These are phyloP conservation scores for Liopterus haemorrhoidalis DNA, from an alignment of 2,888 invertebrate genomes.

Conservation along the genomic window DNA sequence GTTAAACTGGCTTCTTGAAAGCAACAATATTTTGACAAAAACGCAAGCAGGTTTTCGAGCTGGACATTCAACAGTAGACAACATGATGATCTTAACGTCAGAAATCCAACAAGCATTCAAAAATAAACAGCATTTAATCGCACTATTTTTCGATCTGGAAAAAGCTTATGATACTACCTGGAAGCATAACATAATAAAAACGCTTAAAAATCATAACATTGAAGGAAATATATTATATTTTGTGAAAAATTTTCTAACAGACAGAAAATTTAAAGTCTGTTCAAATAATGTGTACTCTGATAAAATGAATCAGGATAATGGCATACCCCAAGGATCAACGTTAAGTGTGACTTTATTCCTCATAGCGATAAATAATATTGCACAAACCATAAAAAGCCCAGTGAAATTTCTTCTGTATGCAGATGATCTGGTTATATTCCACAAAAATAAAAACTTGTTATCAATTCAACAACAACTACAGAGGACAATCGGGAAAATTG, in stretches of 20 bases:
- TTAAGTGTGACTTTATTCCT: neutral
- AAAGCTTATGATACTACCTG: no score
- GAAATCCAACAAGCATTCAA: no score
- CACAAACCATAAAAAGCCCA: slow-evolving; percentile 3
- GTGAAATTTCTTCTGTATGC: slow-evolving; percentile 5
- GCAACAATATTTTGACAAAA: no score
- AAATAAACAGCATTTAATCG: no score
- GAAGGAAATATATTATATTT: slow-evolving; percentile 1
- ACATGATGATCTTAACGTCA: no score
- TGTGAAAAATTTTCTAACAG: neutral
- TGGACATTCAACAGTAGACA: no score
- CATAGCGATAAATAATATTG: neutral
- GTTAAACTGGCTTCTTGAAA: no score
- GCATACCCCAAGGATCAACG: neutral
- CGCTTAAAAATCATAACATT: neutral
- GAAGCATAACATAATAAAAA: slow-evolving; percentile 1
- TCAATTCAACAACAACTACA: slow-evolving; percentile 4
- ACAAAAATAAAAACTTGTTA: slow-evolving; percentile 3
- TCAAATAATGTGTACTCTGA: neutral
- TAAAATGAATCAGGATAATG: slow-evolving; percentile 2
- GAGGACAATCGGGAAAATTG: neutral
- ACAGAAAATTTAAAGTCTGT: slow-evolving; percentile 6
- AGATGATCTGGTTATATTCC: slow-evolving; percentile 4
- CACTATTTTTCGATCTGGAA: no score
- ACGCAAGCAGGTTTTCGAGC: no score